phyloP scores from a whole-genome alignment of 2,113 vertebrate genomes.

The Xenus cinereus region DNA sequence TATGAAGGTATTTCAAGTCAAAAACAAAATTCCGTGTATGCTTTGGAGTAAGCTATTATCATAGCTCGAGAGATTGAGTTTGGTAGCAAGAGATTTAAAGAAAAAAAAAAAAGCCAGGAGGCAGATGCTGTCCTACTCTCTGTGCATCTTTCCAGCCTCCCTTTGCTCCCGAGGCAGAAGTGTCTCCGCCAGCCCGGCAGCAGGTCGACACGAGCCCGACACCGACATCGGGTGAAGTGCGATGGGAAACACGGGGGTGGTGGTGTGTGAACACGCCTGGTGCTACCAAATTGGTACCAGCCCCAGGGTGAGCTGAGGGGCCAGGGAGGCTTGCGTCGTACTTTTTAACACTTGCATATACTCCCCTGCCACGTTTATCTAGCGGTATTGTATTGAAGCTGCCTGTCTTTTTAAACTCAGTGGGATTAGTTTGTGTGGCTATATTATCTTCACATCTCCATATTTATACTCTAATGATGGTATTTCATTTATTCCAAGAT shows the following conservation, averaged over 20 bases:
- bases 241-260: accelerated
- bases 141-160: neutral
- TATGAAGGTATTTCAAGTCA: slow-evolving; percentile 1
- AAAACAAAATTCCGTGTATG: slow-evolving; percentile 11
- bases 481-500: neutral
- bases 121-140: neutral
- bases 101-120: neutral
- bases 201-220: neutral
- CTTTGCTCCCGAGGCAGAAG: neutral
- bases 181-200: neutral
- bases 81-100: neutral
- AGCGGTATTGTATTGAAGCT: neutral
- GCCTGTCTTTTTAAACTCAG: neutral
- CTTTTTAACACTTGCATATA: neutral
- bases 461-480: neutral
- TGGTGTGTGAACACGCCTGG: neutral
- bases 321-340: neutral
- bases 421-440: neutral
- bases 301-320: neutral
- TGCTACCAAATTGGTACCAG: neutral
- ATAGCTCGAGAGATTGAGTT: neutral
- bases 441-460: neutral
- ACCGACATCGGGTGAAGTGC: neutral
- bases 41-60: neutral
- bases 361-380: accelerated